Conservation (phyloP, 2,888 invertebrate species). For the Alsophila aescularia region DNA sequence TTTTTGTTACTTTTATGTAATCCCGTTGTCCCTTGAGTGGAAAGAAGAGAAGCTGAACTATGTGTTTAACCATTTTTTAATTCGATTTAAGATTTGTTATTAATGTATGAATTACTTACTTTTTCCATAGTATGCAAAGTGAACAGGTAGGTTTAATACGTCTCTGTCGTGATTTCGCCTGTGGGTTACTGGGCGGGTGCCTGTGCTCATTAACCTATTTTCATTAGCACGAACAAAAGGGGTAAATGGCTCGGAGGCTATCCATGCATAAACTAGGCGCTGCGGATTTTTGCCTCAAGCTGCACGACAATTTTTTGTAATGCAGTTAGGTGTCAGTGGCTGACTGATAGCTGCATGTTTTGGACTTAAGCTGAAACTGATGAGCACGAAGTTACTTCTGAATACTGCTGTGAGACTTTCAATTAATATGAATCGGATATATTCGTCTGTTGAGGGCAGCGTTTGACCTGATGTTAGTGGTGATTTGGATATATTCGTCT, state of each 20-base stretch:
- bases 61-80: too few species aligned
- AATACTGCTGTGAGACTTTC: too few species aligned
- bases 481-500: too few species aligned
- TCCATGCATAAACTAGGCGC: conserved; percentile 17
- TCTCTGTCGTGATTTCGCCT: conserved; percentile 23
- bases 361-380: neutral
- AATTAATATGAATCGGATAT: too few species aligned
- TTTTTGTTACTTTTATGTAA: neutral
- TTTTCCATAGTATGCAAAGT: neutral
- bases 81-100: too few species aligned
- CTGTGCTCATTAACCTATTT: conserved; percentile 28
- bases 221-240: conserved; percentile 30
- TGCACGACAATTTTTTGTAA: conserved; percentile 9
- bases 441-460: too few species aligned
- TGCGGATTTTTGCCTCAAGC: conserved; percentile 4
- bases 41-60: too few species aligned
- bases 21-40: too few species aligned
- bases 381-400: too few species aligned
- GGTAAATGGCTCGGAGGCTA: conserved; percentile 24
- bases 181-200: conserved; percentile 16
- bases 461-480: too few species aligned
- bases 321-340: neutral
- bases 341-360: neutral
- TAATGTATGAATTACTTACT: too few species aligned
- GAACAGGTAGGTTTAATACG: conserved; percentile 18